These are phyloP conservation scores for Callimorpha dominula DNA, from an alignment of 2,888 invertebrate species.

Conservation along the genomic window DNA sequence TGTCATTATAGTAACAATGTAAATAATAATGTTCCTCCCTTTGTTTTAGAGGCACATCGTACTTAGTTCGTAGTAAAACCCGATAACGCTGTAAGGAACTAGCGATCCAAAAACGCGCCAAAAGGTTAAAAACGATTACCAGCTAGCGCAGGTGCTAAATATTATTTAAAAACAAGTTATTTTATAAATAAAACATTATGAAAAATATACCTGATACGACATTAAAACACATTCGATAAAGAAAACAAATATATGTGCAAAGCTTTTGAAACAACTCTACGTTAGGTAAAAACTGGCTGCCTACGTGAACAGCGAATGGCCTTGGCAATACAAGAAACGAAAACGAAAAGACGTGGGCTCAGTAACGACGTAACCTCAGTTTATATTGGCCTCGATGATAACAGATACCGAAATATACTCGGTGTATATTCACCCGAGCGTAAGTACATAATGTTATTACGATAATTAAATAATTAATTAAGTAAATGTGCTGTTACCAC, in stretches of 20 bases:
- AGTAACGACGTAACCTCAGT: conserved; percentile 18
- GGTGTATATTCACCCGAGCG: conserved; percentile 17
- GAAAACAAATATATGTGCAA: conserved; percentile 19
- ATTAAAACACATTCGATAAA: conserved; percentile 2
- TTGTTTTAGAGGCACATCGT: too few species aligned
- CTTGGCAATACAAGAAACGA: conserved; percentile 45
- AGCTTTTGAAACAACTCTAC: conserved; percentile 25
- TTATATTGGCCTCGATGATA: conserved; percentile 24
- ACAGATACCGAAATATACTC: conserved; percentile 15
- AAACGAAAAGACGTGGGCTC: conserved; percentile 29
- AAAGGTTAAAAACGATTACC: background rate
- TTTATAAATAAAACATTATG: conserved; percentile 2
- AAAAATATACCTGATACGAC: background rate
- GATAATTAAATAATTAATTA: conserved; percentile 19
- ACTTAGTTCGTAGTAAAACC: too few species aligned
- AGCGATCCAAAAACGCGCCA: too few species aligned
- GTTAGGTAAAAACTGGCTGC: conserved; percentile 43
- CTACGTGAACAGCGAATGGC: conserved; percentile 37
- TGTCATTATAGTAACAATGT: too few species aligned
- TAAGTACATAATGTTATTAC: conserved; percentile 16
- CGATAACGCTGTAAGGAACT: too few species aligned
- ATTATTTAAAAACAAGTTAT: background rate
- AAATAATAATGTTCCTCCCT: too few species aligned
- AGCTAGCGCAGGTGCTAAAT: background rate
- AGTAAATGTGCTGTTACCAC: conserved; percentile 6